Evolutionary conservation across 2,888 invertebrate species (phyloP).

Genomic region (Melangyna quadrimaculata): DNA sequence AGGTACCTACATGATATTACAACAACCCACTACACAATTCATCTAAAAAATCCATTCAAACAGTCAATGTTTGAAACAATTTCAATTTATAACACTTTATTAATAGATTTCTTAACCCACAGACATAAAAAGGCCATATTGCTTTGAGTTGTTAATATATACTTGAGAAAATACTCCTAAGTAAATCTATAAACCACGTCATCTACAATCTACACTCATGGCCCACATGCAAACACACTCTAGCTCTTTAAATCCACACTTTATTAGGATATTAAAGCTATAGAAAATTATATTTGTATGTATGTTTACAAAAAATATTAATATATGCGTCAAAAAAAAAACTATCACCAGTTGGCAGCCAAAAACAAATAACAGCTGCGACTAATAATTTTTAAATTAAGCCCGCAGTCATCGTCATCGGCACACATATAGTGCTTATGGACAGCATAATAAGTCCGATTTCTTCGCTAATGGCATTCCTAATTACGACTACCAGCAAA

Average conservation of each 20-base stretch:
- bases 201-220: not conserved
- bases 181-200: not conserved
- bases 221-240: not conserved
- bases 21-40: constrained; percentile 14
- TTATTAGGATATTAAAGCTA: constrained; percentile 31
- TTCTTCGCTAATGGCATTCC: not conserved
- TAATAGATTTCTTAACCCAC: constrained; percentile 60
- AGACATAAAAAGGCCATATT: constrained; percentile 40
- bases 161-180: not conserved
- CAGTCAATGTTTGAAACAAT: constrained; percentile 14
- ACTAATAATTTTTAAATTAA: constrained; percentile 50
- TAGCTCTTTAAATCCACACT: constrained; percentile 12
- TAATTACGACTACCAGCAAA: not conserved
- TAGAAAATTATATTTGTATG: not conserved
- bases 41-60: not conserved
- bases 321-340: constrained; percentile 16
- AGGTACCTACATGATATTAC: constrained; percentile 2
- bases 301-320: constrained; percentile 22
- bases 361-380: constrained; percentile 45
- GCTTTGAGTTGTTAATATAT: not conserved
- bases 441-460: not conserved
- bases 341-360: not conserved
- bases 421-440: not conserved
- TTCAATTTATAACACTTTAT: constrained; percentile 67
- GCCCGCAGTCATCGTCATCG: constrained; percentile 16